Evolutionary conservation across 2,888 invertebrate genomes (phyloP), one percentile per base, ranked within the genome.

Genomic region (Taphrorychus bicolor): DNA sequence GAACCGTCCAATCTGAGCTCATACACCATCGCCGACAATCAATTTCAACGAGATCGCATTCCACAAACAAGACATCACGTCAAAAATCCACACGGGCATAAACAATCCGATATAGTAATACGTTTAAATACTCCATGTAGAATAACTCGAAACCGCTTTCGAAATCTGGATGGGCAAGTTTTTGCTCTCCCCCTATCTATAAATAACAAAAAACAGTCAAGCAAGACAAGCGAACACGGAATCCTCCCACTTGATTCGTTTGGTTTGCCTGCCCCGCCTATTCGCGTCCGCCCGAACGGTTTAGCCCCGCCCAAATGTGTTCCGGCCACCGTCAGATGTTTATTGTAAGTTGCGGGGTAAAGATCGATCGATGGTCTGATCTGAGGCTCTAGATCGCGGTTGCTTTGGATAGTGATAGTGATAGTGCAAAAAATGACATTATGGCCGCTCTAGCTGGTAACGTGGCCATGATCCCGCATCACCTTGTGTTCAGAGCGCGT

Each of bases 1-100:
- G 16, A 62, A 58, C 51, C 21, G 48, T 32, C 54, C 59, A 56
- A 64, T 64, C 56, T 22, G 42, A 48, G 45, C 57, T 66, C 52
- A 66, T 60, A 56, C 59, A 49, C 58, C 66, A 67, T 67, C 58
- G 53, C 58, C 65, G 63, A 70, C 70, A 64, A 62, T 66, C 71
- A 62, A 59, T 61, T 66, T 61, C 68, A 64, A 69, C 65, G 48
- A 62, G 53, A 66, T 41, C 63, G 56, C 68, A 70, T 61, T 68
- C 70, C 74, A 73, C 68, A 78, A 80, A 78, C 77, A 80, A 80
- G 80, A 80, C 78, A 77, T 80, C 79, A 79, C 72, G 70, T 70
- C 74, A 73, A 73, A 78, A 76, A 76, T 74, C 73, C 71, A 69
- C 69, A 60, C 61, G 61, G 32, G 58, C 61, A 66, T 61, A 65